Evolutionary conservation across 2,797 vertebrate genomes (phyloP).

Genomic region (Sitta carolinensis): DNA sequence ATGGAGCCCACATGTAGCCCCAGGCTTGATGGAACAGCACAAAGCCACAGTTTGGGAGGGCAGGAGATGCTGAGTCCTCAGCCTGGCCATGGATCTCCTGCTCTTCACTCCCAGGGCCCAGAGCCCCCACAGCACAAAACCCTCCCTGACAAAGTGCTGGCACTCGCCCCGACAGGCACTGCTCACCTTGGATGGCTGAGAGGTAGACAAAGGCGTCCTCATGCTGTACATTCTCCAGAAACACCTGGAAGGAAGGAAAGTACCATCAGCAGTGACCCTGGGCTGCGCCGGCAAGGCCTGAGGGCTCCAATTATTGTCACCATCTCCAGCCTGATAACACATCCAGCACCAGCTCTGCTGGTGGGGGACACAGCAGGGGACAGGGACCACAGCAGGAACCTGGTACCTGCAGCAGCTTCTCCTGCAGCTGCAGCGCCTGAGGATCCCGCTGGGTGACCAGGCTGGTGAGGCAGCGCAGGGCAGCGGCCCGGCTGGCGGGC

Average conservation of each 20-base stretch:
- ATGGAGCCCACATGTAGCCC: fast-evolving
- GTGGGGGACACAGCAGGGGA: neutral
- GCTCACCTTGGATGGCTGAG: slow-evolving; percentile 94
- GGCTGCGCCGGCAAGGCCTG: neutral
- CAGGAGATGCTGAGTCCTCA: neutral
- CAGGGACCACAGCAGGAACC: fast-evolving
- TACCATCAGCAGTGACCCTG: neutral
- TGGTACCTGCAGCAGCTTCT: slow-evolving; percentile 83
- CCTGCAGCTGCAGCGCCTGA: slow-evolving; percentile 73
- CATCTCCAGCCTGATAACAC: fast-evolving
- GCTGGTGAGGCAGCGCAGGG: slow-evolving; percentile 80
- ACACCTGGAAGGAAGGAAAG: slow-evolving; percentile 79
- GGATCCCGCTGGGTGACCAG: slow-evolving; percentile 73
- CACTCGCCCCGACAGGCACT: fast-evolving
- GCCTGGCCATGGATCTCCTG: fast-evolving
- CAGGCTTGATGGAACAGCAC: fast-evolving
- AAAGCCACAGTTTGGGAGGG: fast-evolving
- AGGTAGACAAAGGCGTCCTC: slow-evolving; percentile 94
- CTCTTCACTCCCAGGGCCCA: neutral
- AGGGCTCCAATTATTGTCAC: fast-evolving
- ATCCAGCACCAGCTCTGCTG: neutral
- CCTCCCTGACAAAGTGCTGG: neutral
- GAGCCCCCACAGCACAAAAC: neutral
- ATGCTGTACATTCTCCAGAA: slow-evolving; percentile 91
- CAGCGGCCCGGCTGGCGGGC: slow-evolving; percentile 81